A percentile compares a stretch with the other conserved stretches of the same genome.
These are phyloP conservation scores for Metaphire vulgaris DNA, from an alignment of 1,140 invertebrate genomes.

Conservation along the genomic window DNA sequence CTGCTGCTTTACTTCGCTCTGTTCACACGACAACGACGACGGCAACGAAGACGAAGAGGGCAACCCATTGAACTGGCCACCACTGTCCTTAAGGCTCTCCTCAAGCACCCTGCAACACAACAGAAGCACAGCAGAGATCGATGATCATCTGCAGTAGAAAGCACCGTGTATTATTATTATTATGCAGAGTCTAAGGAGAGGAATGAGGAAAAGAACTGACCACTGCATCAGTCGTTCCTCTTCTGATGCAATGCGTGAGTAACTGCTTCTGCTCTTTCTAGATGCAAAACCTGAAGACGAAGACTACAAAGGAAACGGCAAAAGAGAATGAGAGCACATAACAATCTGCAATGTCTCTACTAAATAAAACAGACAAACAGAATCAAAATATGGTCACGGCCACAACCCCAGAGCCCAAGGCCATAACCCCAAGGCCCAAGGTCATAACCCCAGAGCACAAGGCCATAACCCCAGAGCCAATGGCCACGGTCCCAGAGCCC, in stretches of 20 bases:
- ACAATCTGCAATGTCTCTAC: neutral
- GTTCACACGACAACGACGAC: conserved; percentile 1
- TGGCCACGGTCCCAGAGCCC: no score
- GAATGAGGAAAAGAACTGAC: conserved; percentile 52
- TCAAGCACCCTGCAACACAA: conserved; percentile 39
- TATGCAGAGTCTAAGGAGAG: neutral
- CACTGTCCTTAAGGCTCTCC: conserved; percentile 34
- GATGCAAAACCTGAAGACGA: conserved; percentile 83
- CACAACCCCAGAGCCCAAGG: neutral
- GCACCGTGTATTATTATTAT: neutral
- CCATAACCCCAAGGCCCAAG: no score
- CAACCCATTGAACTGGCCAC: neutral
- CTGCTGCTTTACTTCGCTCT: neutral
- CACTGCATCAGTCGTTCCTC: conserved; percentile 78
- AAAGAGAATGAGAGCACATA: neutral
- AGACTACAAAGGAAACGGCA: conserved; percentile 56
- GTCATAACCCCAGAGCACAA: no score
- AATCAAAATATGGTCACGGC: neutral
- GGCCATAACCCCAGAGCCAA: no score
- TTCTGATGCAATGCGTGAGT: conserved; percentile 47
- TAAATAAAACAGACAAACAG: neutral
- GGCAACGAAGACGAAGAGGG: conserved; percentile 19
- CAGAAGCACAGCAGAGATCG: no score
- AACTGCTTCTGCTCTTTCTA: conserved; percentile 63
- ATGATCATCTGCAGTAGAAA: no score